Evolutionary conservation across 2,797 vertebrate species (phyloP), one percentile per base, ranked within the genome.

Genomic region (Sternotherus odoratus): DNA sequence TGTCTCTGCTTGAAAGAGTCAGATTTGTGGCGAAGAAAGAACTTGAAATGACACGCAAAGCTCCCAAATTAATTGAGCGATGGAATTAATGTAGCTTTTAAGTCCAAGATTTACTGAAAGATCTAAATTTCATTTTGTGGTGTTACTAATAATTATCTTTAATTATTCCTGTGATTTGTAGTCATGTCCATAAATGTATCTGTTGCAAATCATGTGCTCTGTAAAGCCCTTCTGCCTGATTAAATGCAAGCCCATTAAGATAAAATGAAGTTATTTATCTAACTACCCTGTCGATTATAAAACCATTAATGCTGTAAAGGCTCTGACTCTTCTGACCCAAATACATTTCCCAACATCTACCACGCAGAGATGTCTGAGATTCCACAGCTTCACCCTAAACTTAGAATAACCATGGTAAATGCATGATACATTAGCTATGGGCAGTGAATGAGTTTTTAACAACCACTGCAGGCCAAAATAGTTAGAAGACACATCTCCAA

Each of bases 391-490:
- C 89, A 39, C 53, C 82, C 72, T 89, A 69, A 78, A 69, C 60
- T 77, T 82, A 72, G 89, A 83, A 82, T 69, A 6, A 17, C 50
- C 19, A 50, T 75, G 56, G 30, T 77, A 91, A 94, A 33, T 28
- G 26, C 78, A 81, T 60, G 72, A 33, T 83, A 33, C 86, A 80
- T 88, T 77, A 56, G 83, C 46, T 79, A 15, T 89, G 66, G 82
- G 15, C 49, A 94, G 6, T 86, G 50, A 28, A n/a, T 89, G 79
- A 75, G 81, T 17, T 95, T 95, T 91, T 57, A 56, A 46, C 75
- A 95, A 92, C 77, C 81, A 53, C 51, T 93, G 23, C 60, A 93
- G 39, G 33, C 88, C 82, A 95, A 89, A 83, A 21, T 60, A 75
- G 49, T 12, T 69, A 21, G 50, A 56, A 87, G 91, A 91, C 74